A percentile compares a stretch with the other conserved stretches of the same genome.
phyloP scores from a whole-genome alignment of 2,113 vertebrate species.

The Nannospalax galili region DNA sequence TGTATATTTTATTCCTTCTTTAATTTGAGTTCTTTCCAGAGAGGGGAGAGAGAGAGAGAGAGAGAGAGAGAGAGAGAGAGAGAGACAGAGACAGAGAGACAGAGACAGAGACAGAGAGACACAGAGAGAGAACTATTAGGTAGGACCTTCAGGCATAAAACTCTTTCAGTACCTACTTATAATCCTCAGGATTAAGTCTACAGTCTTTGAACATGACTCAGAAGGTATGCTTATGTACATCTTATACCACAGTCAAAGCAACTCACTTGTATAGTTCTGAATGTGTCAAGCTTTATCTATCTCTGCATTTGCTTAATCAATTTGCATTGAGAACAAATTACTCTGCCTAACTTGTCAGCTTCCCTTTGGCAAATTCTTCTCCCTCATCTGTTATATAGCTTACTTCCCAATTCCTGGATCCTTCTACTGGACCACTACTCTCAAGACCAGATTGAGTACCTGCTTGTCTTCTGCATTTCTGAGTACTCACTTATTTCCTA shows the following conservation, averaged over 20 bases:
- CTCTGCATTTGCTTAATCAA: not conserved
- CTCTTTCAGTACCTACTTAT: not conserved
- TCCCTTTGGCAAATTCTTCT: not conserved
- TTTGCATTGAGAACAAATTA: not conserved
- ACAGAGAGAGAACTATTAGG: not conserved
- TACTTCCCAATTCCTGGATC: not conserved
- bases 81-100: not conserved
- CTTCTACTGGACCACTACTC: not conserved
- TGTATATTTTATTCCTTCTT: not conserved
- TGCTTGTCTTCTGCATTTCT: not conserved
- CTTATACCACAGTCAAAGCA: not conserved
- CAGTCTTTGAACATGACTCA: not conserved
- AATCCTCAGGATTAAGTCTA: not conserved
- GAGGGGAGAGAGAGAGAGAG: not conserved
- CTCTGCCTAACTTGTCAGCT: not conserved
- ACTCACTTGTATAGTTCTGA: not conserved
- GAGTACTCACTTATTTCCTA: not conserved
- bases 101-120: not conserved
- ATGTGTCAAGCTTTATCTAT: slow-evolving; percentile 11
- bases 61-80: not conserved
- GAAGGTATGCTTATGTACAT: not conserved
- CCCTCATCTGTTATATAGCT: not conserved
- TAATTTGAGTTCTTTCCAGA: not conserved
- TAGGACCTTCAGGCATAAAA: not conserved
- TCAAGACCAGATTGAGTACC: not conserved